Evolutionary conservation across 2,797 vertebrate genomes (phyloP).

Genomic region (Liasis olivaceus): DNA sequence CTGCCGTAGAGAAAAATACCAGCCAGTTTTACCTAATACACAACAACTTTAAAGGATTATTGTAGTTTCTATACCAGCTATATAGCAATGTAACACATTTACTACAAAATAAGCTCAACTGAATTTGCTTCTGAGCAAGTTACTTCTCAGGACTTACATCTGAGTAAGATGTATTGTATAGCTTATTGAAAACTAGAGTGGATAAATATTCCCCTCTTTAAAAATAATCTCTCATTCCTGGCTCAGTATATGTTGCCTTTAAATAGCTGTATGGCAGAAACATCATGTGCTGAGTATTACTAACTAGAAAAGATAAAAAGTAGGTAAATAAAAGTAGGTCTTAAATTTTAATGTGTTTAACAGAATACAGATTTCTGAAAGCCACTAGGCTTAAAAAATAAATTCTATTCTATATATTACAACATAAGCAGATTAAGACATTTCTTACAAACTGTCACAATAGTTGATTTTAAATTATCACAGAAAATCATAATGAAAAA

Average conservation of each 20-base stretch:
- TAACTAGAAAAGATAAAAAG: not conserved
- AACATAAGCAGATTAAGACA: not conserved
- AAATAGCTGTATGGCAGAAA: not conserved
- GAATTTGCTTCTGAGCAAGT: not conserved
- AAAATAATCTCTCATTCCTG: not conserved
- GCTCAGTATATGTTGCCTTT: not conserved
- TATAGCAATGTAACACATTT: not conserved
- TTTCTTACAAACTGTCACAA: not conserved
- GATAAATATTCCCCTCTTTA: not conserved
- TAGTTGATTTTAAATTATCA: not conserved
- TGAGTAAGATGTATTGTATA: not conserved
- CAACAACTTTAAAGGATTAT: not conserved
- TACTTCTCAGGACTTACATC: not conserved
- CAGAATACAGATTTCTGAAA: not conserved
- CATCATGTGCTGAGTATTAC: not conserved
- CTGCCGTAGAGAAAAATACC: not conserved
- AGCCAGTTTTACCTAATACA: no score
- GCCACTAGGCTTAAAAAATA: not conserved
- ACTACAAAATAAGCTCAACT: not conserved
- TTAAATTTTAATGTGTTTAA: not conserved
- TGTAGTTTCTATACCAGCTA: not conserved
- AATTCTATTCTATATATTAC: not conserved
- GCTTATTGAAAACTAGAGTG: not conserved
- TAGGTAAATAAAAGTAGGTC: not conserved
- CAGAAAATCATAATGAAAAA: slow-evolving; percentile 16